Conservation (phyloP, 1,140 invertebrate species). For the Leguminivora glycinivorella region DNA sequence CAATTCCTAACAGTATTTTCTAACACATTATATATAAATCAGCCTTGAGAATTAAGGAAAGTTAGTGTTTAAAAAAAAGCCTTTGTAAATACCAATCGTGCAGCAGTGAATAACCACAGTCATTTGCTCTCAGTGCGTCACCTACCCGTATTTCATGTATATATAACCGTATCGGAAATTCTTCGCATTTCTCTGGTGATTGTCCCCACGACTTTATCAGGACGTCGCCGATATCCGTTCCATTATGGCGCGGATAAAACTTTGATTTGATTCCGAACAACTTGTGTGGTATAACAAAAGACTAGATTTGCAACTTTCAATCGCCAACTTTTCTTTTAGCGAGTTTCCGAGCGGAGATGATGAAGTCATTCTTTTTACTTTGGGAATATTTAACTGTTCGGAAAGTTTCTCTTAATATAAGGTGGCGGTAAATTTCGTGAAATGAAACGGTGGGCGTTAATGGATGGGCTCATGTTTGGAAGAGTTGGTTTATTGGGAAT, state of each 20-base stretch:
- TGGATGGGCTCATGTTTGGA: neutral
- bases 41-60: too few relatives aligned
- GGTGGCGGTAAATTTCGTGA: neutral
- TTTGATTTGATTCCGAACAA: slow-evolving; percentile 73
- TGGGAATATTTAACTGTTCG: slow-evolving; percentile 14
- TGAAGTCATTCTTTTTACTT: slow-evolving; percentile 29
- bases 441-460: neutral
- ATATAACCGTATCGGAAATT: slow-evolving; percentile 36
- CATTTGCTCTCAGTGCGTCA: neutral
- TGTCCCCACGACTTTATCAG: slow-evolving; percentile 53
- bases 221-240: slow-evolving; percentile 65
- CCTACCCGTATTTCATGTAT: slow-evolving; percentile 6
- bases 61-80: too few relatives aligned
- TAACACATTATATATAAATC: too few relatives aligned
- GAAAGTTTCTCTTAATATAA: slow-evolving; percentile 2
- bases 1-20: too few relatives aligned
- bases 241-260: slow-evolving; percentile 72
- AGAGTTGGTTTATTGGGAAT: neutral
- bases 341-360: slow-evolving; percentile 24
- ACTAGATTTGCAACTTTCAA: slow-evolving; percentile 64
- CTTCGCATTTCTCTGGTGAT: slow-evolving; percentile 39
- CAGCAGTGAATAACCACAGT: slow-evolving; percentile 24
- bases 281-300: slow-evolving; percentile 61
- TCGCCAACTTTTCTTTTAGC: slow-evolving; percentile 33
- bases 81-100: too few relatives aligned